A percentile compares a stretch with the other conserved stretches of the same genome.
These are phyloP conservation scores for Sinocyclocheilus grahami DNA, from an alignment of 2,113 vertebrate species.

Conservation along the genomic window DNA sequence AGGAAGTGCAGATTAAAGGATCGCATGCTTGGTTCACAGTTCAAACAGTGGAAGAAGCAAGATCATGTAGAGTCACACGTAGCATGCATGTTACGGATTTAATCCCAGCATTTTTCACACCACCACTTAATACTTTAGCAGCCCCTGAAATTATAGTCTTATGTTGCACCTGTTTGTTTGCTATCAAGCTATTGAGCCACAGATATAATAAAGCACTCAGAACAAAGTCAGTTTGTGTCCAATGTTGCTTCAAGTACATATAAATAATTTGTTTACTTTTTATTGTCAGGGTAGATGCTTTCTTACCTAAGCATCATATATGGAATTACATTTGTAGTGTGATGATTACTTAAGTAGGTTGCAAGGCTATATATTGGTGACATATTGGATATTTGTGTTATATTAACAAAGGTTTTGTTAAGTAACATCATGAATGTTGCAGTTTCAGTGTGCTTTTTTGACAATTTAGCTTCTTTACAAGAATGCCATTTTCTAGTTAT, in stretches of 20 bases:
- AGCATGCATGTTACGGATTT: constrained; percentile 27
- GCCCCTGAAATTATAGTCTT: neutral
- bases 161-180: neutral
- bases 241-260: neutral
- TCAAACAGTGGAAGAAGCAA: neutral
- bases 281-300: too few species aligned
- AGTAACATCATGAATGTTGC: neutral
- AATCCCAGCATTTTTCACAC: constrained; percentile 45
- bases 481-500: neutral
- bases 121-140: constrained; percentile 60
- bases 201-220: neutral
- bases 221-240: neutral
- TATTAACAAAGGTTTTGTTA: too few species aligned
- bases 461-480: too few species aligned
- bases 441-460: neutral
- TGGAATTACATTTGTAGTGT: neutral
- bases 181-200: neutral
- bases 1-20: constrained; percentile 40
- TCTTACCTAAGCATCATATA: too few species aligned
- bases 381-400: too few species aligned
- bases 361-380: too few species aligned
- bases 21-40: neutral
- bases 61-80: neutral
- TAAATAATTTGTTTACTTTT: too few species aligned
- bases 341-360: too few species aligned